phyloP scores from a whole-genome alignment of 2,888 invertebrate genomes.

The Mythimna impura region DNA sequence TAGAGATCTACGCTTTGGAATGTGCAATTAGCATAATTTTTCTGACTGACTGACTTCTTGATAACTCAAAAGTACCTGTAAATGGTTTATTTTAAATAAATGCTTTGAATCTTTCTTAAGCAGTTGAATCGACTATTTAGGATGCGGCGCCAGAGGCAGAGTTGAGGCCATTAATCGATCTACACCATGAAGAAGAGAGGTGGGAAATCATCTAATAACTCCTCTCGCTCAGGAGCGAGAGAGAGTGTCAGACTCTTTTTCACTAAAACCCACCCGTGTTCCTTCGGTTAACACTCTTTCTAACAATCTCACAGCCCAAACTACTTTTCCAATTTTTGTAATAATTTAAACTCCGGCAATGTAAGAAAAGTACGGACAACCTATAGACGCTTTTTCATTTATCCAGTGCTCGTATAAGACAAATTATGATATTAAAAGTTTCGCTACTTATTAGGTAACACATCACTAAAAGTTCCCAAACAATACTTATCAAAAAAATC shows the following conservation, averaged over 20 bases:
- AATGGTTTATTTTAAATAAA: no score
- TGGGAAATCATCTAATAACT: no score
- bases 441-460: constrained; percentile 11
- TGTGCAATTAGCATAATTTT: no score
- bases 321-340: neutral
- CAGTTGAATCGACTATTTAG: neutral
- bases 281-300: no score
- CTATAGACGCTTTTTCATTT: neutral
- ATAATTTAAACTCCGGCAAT: neutral
- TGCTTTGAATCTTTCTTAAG: neutral
- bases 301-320: no score
- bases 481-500: constrained; percentile 46
- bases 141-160: neutral
- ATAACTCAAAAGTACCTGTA: no score
- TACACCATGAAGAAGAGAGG: neutral
- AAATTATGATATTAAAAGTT: constrained; percentile 1
- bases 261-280: no score
- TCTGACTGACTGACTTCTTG: no score
- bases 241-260: no score
- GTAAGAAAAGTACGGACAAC: neutral
- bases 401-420: neutral
- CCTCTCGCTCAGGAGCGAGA: no score
- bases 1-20: no score
- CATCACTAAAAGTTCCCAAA: constrained; percentile 14
- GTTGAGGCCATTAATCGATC: neutral